Base-by-base conservation (phyloP, 1,140 invertebrate species). In the Formica exsecta region DNA sequence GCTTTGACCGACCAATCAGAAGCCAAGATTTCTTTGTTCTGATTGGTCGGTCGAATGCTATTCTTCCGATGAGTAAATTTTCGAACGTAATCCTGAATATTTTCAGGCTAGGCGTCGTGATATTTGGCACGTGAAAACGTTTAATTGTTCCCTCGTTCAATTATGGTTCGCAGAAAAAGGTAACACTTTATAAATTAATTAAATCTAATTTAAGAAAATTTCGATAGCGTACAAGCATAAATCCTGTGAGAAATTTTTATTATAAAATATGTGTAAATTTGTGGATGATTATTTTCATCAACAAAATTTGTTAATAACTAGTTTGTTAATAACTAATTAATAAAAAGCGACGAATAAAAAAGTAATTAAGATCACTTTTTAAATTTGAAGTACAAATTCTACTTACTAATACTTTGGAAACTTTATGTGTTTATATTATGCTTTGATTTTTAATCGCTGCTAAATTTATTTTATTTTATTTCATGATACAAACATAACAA, bases 131-230 rank as follows among this genome's bases (percentile, higher is more conserved):
- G 70, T 54, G 48, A 4, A 22, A 22, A 41, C 13, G 57, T 70
- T 76, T 16, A 22, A 22, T 5, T 13, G 3, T 13, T 57, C 0
- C 7, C 9, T 57, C 0, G 54, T 0, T 38, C 22, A 38, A 64
- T 73, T 80, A 90, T 90, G 89, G 74, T 38, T 71, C 25, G 51
- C 3, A 90, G 85, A 71, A 90, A 89, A 65, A 86, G 79, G 89
- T 89, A 85, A 87, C 68, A 32, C 0, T 32, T 29, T 44, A 13
- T 71, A 84, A 59, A 29, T 54, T 8, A 51, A 57, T 32, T 76
- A 36, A 44, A 48, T 54, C 16, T n/a, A 48, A 48, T 8, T 29
- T 65, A 3, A 25, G 7, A 25, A 29, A 68, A 16, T 36, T 62
- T 16, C 16, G 4, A n/a, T 22, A 41, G 13, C 25, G 2, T 29